These are phyloP conservation scores for Acanthurus tractus DNA, from an alignment of 2,797 vertebrate genomes.

Conservation along the genomic window DNA sequence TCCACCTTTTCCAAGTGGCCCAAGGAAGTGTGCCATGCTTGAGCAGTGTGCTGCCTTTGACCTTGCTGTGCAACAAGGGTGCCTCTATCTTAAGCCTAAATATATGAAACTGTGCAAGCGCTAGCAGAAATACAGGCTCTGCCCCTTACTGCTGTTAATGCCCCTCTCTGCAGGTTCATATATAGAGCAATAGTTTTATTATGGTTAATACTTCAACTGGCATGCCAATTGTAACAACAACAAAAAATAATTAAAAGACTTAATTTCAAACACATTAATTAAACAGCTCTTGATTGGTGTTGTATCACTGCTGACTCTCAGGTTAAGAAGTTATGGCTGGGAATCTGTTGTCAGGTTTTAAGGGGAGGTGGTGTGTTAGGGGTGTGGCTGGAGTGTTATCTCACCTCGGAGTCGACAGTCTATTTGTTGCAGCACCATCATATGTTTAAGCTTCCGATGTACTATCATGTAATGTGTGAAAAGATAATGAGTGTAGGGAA, in stretches of 20 bases:
- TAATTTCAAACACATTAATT: neutral
- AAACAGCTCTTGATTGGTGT: slow-evolving; percentile 9
- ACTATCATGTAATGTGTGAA: slow-evolving; percentile 42
- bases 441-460: neutral
- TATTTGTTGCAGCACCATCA: neutral
- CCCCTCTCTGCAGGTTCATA: neutral
- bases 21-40: slow-evolving; percentile 35
- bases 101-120: slow-evolving; percentile 2
- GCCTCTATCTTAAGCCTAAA: neutral
- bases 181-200: neutral
- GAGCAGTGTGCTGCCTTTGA: slow-evolving; percentile 1
- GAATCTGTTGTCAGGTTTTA: slow-evolving; percentile 7
- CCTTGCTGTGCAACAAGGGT: slow-evolving; percentile 7
- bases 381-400: slow-evolving; percentile 9
- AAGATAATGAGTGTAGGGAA: slow-evolving; percentile 45
- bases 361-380: neutral
- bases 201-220: neutral
- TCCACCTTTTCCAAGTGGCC: too few relatives aligned
- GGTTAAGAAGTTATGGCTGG: neutral
- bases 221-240: neutral
- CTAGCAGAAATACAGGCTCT: neutral
- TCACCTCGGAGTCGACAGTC: slow-evolving; percentile 27
- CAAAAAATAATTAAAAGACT: neutral
- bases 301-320: slow-evolving; percentile 1
- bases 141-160: neutral